Conservation (phyloP, 2,888 invertebrate genomes). For the Teleogryllus oceanicus region DNA sequence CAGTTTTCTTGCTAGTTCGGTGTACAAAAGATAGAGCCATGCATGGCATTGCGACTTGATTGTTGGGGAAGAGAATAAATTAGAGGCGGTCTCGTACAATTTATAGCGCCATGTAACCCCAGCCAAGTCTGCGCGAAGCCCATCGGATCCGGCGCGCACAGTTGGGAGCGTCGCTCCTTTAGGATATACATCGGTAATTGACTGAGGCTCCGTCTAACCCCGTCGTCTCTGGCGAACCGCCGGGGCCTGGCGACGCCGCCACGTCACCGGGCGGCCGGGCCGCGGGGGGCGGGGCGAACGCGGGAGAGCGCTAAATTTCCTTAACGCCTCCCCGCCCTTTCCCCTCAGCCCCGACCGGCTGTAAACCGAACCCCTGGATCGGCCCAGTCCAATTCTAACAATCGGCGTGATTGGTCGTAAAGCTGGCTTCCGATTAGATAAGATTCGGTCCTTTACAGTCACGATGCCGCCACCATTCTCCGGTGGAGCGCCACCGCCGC, state of each 20-base stretch:
- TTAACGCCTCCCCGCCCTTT: neutral
- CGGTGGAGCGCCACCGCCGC: too few relatives aligned
- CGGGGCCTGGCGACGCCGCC: neutral
- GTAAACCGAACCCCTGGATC: neutral
- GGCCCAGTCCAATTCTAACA: neutral
- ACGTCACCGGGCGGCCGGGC: neutral
- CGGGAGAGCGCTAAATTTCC: neutral
- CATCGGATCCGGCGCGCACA: too few relatives aligned
- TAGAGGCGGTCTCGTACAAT: too few relatives aligned
- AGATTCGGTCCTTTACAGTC: neutral
- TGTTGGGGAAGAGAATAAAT: too few relatives aligned
- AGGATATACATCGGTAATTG: constrained; percentile 4
- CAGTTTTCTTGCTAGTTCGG: too few relatives aligned
- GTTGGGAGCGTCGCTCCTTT: neutral
- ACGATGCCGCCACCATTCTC: too few relatives aligned
- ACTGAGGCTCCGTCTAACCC: neutral
- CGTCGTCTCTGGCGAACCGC: neutral
- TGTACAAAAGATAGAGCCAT: too few relatives aligned
- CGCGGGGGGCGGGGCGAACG: neutral
- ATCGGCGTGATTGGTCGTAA: constrained; percentile 2
- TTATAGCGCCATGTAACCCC: too few relatives aligned
- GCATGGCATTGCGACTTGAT: too few relatives aligned
- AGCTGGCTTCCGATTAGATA: constrained; percentile 5
- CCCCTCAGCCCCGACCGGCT: neutral
- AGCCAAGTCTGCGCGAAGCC: too few relatives aligned